phyloP scores from a whole-genome alignment of 2,888 invertebrate genomes.

The Asteroscopus sphinx region DNA sequence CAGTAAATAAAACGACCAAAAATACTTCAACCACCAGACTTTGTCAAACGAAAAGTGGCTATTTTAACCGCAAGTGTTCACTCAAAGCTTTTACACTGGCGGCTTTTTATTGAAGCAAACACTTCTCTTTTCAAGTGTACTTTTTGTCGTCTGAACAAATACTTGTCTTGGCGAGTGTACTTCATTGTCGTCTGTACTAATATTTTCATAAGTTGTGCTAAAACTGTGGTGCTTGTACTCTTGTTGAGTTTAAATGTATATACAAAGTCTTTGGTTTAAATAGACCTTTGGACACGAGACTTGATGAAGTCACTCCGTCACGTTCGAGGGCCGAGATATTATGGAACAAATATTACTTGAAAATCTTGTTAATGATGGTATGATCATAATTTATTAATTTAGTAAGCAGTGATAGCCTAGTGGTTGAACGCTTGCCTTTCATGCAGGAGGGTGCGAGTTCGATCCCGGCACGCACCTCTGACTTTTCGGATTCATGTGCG shows the following conservation, averaged over 20 bases:
- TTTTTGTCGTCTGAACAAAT: conserved; percentile 22
- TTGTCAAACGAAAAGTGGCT: conserved; percentile 16
- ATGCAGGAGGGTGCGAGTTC: too few relatives aligned
- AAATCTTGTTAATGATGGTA: too few relatives aligned
- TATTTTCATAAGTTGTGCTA: conserved; percentile 22
- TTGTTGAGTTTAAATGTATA: too few relatives aligned
- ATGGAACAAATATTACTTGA: too few relatives aligned
- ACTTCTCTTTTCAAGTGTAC: conserved; percentile 20
- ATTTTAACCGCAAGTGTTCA: conserved; percentile 21
- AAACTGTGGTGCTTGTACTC: conserved; percentile 3
- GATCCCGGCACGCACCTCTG: too few relatives aligned
- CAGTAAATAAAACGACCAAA: conserved; percentile 2
- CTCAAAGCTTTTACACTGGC: conserved; percentile 20
- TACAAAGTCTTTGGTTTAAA: too few relatives aligned
- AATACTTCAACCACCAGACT: conserved; percentile 9
- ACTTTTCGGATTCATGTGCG: too few relatives aligned
- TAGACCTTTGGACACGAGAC: conserved; percentile 22
- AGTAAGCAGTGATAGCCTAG: too few relatives aligned
- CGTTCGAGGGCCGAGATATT: too few relatives aligned
- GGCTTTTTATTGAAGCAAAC: conserved; percentile 27
- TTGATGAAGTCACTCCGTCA: conserved; percentile 1
- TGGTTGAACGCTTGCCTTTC: too few relatives aligned
- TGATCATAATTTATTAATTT: too few relatives aligned
- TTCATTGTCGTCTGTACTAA: conserved; percentile 20
- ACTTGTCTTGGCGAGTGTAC: conserved; percentile 21